Percentiles rank a stretch among this genome's conserved stretches.
Evolutionary conservation across 2,888 invertebrate genomes (phyloP).

Genomic region (Prosapia bicincta): DNA sequence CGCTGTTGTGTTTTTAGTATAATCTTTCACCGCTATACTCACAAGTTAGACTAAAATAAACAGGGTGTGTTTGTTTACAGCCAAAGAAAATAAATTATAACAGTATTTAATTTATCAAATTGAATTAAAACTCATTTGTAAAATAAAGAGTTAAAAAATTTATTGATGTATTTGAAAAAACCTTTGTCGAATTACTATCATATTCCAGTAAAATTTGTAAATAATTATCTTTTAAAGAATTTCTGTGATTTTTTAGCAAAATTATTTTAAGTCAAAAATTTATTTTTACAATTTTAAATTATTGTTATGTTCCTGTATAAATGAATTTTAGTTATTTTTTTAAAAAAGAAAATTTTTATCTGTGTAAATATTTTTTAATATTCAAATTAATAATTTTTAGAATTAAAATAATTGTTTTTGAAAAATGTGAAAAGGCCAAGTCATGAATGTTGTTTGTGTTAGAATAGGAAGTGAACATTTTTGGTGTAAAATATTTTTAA

Average conservation of each 20-base stretch:
- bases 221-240: slow-evolving; percentile 12
- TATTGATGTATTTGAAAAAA: no score
- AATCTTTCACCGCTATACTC: no score
- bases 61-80: no score
- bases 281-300: slow-evolving; percentile 24
- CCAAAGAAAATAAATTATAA: no score
- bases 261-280: slow-evolving; percentile 25
- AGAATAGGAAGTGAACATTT: not conserved
- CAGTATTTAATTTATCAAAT: no score
- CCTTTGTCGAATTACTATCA: no score
- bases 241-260: slow-evolving; percentile 25
- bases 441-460: not conserved
- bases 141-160: no score
- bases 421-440: not conserved
- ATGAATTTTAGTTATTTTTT: slow-evolving; percentile 9
- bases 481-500: not conserved
- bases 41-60: no score
- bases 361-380: not conserved
- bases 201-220: not conserved
- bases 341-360: not conserved
- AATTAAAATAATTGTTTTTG: not conserved
- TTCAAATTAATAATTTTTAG: not conserved
- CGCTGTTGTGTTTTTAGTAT: no score
- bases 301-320: slow-evolving; percentile 24
- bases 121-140: no score